phyloP scores from a whole-genome alignment of 2,113 vertebrate genomes.

The Upupa epops region DNA sequence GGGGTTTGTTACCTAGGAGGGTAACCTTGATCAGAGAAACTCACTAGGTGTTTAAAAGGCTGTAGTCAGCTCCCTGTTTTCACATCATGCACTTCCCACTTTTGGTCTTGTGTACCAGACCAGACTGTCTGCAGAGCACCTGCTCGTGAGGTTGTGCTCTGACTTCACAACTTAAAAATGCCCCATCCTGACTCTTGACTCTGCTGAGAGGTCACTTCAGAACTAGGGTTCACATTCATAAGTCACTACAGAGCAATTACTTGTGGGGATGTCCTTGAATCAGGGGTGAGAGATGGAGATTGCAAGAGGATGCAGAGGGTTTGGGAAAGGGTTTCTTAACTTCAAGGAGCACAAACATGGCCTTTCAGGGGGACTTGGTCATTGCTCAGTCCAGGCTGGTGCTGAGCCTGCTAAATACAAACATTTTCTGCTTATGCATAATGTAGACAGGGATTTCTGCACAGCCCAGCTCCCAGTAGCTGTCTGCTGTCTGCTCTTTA shows the following conservation, averaged over 20 bases:
- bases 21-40: neutral
- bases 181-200: rapidly evolving
- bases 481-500: neutral
- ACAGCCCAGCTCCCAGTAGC: neutral
- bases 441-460: neutral
- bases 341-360: rapidly evolving
- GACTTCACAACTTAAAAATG: neutral
- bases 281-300: neutral
- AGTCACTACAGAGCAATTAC: rapidly evolving
- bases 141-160: neutral
- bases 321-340: neutral
- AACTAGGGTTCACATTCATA: neutral
- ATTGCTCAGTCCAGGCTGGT: neutral
- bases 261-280: rapidly evolving
- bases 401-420: conserved; percentile 15
- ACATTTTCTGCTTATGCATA: conserved; percentile 14
- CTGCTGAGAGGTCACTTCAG: neutral
- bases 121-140: neutral
- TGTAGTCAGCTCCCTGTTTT: neutral
- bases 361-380: neutral
- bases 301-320: rapidly evolving
- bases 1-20: neutral
- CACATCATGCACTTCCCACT: neutral
- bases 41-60: neutral
- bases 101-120: neutral